These are phyloP conservation scores for Hypanus sabinus DNA, from an alignment of 2,113 vertebrate species.

Conservation along the genomic window DNA sequence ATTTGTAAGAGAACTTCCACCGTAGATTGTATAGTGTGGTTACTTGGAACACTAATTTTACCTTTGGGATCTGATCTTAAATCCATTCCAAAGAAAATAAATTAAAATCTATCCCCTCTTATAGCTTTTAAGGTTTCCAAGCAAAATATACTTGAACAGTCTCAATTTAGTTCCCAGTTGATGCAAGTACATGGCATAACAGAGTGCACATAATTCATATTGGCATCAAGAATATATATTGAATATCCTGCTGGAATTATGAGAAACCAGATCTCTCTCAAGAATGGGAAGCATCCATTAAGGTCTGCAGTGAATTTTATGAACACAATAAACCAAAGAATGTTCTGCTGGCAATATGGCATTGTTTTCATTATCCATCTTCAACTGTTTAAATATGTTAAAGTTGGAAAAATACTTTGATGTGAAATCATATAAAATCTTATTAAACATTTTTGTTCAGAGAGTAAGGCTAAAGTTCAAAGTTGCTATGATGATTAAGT, in stretches of 20 bases:
- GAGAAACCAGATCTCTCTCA: not conserved
- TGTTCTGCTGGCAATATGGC: not conserved
- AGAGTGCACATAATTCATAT: not conserved
- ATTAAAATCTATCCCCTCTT: not conserved
- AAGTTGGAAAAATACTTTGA: not conserved
- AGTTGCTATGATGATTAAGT: not conserved
- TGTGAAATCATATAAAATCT: not conserved
- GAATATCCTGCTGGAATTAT: not conserved
- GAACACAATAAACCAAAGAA: not conserved
- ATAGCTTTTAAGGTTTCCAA: not conserved
- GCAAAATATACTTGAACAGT: conserved; percentile 1
- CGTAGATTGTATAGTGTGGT: not conserved
- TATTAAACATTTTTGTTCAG: not conserved
- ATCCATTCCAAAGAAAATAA: not conserved
- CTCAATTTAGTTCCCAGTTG: conserved; percentile 1
- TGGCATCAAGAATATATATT: not conserved
- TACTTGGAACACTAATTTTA: not conserved
- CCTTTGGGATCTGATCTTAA: not conserved
- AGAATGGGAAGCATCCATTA: not conserved
- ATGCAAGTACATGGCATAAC: not conserved
- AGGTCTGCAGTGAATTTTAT: not conserved
- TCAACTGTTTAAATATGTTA: not conserved
- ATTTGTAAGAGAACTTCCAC: not conserved
- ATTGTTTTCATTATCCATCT: not conserved
- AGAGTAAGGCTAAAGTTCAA: not conserved